These are phyloP conservation scores for Pseudomugil gertrudae DNA, from an alignment of 2,797 vertebrate genomes.

Conservation along the genomic window DNA sequence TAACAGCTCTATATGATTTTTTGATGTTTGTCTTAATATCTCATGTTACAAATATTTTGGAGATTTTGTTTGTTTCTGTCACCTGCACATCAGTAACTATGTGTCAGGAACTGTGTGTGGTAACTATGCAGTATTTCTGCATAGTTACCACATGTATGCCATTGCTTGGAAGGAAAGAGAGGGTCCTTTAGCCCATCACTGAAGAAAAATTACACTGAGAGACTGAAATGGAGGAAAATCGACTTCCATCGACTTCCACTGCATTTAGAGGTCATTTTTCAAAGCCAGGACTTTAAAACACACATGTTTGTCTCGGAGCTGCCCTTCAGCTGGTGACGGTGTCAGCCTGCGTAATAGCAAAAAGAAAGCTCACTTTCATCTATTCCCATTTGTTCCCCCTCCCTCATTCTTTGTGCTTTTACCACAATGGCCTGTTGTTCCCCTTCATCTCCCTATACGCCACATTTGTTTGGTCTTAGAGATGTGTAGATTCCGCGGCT, in stretches of 20 bases:
- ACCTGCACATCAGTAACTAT: conserved; percentile 22
- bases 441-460: conserved; percentile 56
- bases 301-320: conserved; percentile 21
- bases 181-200: conserved; percentile 15
- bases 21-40: conserved; percentile 7
- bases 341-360: conserved; percentile 51
- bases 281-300: conserved; percentile 51
- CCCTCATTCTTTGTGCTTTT: conserved; percentile 51
- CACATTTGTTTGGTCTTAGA: conserved; percentile 50
- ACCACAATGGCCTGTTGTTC: conserved; percentile 41
- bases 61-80: not conserved
- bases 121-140: conserved; percentile 27
- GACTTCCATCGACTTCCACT: not conserved
- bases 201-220: conserved; percentile 25
- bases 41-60: not conserved
- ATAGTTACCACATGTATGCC: conserved; percentile 31
- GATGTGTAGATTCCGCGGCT: conserved; percentile 54
- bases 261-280: conserved; percentile 52
- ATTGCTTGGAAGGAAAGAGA: conserved; percentile 18
- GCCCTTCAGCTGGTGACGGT: conserved; percentile 52
- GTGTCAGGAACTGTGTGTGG: too few relatives aligned
- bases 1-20: conserved; percentile 4
- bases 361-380: conserved; percentile 65
- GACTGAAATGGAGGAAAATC: conserved; percentile 38
- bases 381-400: conserved; percentile 53